Conservation (phyloP, 2,888 invertebrate species). For the Automeris io region DNA sequence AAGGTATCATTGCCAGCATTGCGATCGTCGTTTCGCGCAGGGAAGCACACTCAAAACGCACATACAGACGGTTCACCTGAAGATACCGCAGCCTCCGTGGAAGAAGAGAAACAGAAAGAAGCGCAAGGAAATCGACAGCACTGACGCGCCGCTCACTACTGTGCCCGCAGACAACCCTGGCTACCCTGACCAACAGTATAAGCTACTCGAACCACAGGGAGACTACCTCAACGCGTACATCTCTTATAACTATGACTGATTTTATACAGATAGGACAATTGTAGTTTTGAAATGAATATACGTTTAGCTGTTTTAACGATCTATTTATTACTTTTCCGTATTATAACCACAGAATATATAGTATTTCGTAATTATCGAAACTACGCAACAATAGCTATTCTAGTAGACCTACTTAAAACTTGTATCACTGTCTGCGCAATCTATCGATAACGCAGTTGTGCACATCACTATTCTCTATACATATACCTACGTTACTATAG, state of each 20-base stretch:
- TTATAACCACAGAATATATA: no score
- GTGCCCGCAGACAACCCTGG: not conserved
- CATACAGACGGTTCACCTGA: constrained; percentile 67
- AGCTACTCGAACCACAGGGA: constrained; percentile 40
- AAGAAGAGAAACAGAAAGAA: constrained; percentile 63
- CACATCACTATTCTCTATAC: no score
- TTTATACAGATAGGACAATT: no score
- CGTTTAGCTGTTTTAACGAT: no score
- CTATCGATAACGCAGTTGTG: no score
- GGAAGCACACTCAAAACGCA: constrained; percentile 67
- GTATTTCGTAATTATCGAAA: no score
- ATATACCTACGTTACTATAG: no score
- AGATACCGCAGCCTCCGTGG: constrained; percentile 71
- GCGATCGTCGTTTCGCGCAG: constrained; percentile 64
- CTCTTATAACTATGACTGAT: constrained; percentile 44
- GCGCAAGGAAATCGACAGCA: constrained; percentile 37
- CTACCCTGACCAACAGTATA: constrained; percentile 20
- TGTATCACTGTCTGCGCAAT: no score
- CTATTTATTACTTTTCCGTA: no score
- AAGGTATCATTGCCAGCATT: constrained; percentile 63
- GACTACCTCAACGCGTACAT: constrained; percentile 58
- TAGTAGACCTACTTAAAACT: no score
- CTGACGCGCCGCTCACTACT: not conserved
- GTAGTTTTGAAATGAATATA: no score
- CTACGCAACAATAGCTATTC: no score